Percentiles rank a stretch among this genome's conserved stretches.
phyloP scores from a whole-genome alignment of 2,888 invertebrate species.

The Meiosimyza platycephala region DNA sequence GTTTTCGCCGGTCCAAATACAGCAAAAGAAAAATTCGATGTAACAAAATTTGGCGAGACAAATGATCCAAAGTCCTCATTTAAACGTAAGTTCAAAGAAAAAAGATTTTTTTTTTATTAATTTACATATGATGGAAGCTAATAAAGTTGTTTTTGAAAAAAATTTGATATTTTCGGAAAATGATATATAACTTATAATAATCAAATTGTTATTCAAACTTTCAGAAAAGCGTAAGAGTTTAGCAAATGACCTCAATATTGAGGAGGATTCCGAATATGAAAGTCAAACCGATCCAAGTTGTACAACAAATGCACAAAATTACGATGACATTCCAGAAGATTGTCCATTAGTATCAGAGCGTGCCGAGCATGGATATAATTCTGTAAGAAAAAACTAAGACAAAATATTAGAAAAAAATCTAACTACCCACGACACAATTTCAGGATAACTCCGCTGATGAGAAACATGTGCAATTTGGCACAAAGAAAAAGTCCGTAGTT shows the following conservation, averaged over 20 bases:
- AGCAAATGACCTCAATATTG: constrained; percentile 60
- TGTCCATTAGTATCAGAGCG: constrained; percentile 67
- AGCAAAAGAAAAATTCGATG: constrained; percentile 71
- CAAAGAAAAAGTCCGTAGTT: constrained; percentile 63
- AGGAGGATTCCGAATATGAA: constrained; percentile 64
- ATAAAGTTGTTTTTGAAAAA: too few species aligned
- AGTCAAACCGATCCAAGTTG: constrained; percentile 57
- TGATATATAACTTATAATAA: too few species aligned
- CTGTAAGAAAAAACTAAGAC: constrained; percentile 49
- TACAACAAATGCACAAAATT: constrained; percentile 59
- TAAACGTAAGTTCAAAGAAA: constrained; percentile 53
- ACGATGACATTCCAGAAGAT: constrained; percentile 66
- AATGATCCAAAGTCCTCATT: constrained; percentile 60
- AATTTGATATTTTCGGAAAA: too few species aligned
- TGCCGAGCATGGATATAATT: constrained; percentile 66
- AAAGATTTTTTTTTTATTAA: too few species aligned
- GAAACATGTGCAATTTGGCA: constrained; percentile 70
- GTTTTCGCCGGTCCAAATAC: constrained; percentile 79
- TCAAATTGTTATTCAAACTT: too few species aligned
- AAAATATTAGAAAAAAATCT: too few species aligned
- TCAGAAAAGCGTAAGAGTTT: constrained; percentile 61
- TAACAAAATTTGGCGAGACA: constrained; percentile 69
- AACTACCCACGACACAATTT: neutral
- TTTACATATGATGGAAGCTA: too few species aligned
- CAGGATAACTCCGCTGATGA: constrained; percentile 65